Evolutionary conservation across 2,888 invertebrate genomes (phyloP).

Genomic region (Seira musarum): DNA sequence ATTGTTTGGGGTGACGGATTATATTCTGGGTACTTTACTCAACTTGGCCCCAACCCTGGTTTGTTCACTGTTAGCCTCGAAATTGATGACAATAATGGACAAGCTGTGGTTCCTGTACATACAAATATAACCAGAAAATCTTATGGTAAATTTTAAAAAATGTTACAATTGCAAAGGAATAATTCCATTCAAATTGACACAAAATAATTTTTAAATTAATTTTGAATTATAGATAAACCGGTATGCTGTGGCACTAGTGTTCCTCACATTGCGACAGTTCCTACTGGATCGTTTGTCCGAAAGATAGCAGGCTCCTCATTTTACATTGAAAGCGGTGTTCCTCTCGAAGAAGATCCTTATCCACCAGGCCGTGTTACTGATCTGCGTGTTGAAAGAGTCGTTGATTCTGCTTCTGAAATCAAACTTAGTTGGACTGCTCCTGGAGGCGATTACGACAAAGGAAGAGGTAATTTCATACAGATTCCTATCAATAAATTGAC

Average conservation of each 20-base stretch:
- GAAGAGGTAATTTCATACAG: no score
- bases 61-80: slow-evolving; percentile 71
- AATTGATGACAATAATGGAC: slow-evolving; percentile 70
- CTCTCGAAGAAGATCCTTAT: slow-evolving; percentile 69
- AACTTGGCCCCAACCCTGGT: slow-evolving; percentile 69
- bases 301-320: slow-evolving; percentile 70
- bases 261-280: slow-evolving; percentile 69
- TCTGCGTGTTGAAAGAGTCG: slow-evolving; percentile 70
- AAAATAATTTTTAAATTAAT: not conserved
- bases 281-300: slow-evolving; percentile 70
- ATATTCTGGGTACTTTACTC: slow-evolving; percentile 72
- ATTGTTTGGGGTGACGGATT: slow-evolving; percentile 72
- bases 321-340: slow-evolving; percentile 67
- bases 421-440: slow-evolving; percentile 72
- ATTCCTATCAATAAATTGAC: no score
- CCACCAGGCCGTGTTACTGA: slow-evolving; percentile 71
- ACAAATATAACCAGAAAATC: slow-evolving; percentile 68
- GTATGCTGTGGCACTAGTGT: slow-evolving; percentile 70
- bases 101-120: slow-evolving; percentile 69
- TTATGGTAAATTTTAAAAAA: slow-evolving; percentile 60
- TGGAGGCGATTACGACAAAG: slow-evolving; percentile 71
- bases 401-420: slow-evolving; percentile 70
- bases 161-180: not conserved
- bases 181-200: not conserved
- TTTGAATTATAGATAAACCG: slow-evolving; percentile 60